Conservation (phyloP, 2,888 invertebrate genomes). For the Tanypteryx hageni region DNA sequence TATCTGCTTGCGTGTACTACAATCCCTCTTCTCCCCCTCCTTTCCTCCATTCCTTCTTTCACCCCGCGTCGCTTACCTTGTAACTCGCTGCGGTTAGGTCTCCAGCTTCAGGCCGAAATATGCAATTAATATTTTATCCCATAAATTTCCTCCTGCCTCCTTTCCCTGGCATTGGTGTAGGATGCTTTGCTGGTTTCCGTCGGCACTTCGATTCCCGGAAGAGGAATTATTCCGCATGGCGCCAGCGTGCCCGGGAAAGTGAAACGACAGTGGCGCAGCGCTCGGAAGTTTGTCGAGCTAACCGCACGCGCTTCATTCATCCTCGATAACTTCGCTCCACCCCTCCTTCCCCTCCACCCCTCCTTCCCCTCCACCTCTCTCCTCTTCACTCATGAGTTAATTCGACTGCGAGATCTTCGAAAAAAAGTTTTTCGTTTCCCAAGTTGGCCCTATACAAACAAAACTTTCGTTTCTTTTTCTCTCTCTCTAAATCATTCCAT, state of each 20-base stretch:
- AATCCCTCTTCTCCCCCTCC: background rate
- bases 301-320: slow-evolving; percentile 4
- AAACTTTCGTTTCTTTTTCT: too few relatives aligned
- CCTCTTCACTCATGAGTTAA: background rate
- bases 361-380: background rate
- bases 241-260: background rate
- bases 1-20: background rate
- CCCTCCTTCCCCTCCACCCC: background rate
- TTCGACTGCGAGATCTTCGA: background rate
- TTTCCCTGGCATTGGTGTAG: background rate
- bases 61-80: background rate
- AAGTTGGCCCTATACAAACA: too few relatives aligned
- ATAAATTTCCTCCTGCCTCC: background rate
- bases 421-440: too few relatives aligned
- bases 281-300: slow-evolving; percentile 26
- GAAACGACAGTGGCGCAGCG: slow-evolving; percentile 12
- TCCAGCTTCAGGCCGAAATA: background rate
- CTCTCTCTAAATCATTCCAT: too few relatives aligned
- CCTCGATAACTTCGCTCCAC: background rate
- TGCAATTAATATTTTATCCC: slow-evolving; percentile 29
- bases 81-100: background rate
- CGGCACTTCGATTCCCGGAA: background rate
- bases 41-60: background rate
- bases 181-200: background rate
- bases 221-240: slow-evolving; percentile 1